These are phyloP conservation scores for Equus quagga DNA, from an alignment of 2,113 vertebrate genomes.

Conservation along the genomic window DNA sequence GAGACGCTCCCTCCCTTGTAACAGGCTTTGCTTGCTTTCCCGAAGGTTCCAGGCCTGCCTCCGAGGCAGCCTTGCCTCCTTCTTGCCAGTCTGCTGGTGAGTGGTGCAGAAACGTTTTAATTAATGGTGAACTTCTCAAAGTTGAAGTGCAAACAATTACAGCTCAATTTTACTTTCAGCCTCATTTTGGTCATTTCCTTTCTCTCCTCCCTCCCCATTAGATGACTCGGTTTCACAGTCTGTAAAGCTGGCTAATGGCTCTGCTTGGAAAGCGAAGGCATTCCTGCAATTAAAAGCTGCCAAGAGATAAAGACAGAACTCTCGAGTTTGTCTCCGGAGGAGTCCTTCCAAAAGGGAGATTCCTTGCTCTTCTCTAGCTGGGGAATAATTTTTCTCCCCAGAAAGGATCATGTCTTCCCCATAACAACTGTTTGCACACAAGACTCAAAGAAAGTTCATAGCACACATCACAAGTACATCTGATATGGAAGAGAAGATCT, in stretches of 20 bases:
- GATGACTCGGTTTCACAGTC: conserved; percentile 87
- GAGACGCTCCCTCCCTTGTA: not conserved
- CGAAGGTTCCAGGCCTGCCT: conserved; percentile 60
- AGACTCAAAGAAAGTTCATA: conserved; percentile 87
- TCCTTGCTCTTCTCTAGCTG: conserved; percentile 74
- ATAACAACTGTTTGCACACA: conserved; percentile 85
- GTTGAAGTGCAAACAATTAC: conserved; percentile 90
- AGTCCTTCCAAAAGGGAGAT: conserved; percentile 68
- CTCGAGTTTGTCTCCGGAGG: conserved; percentile 44
- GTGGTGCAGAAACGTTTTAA: conserved; percentile 88
- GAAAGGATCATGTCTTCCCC: conserved; percentile 78
- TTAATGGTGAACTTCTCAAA: conserved; percentile 89
- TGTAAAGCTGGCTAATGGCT: conserved; percentile 88
- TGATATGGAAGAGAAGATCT: conserved; percentile 91
- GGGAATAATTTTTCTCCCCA: not conserved
- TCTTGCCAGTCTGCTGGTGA: conserved; percentile 85
- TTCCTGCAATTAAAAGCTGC: conserved; percentile 81
- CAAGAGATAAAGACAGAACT: conserved; percentile 79
- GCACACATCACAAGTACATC: conserved; percentile 83
- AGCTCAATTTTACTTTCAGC: conserved; percentile 88
- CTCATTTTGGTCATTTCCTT: conserved; percentile 84
- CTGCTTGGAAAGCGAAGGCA: conserved; percentile 77
- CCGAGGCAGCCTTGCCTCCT: conserved; percentile 61
- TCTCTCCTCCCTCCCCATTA: conserved; percentile 88
- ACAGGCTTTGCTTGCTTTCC: not conserved